phyloP scores from a whole-genome alignment of 1,140 invertebrate genomes.

The Leptoteleia sp. region DNA sequence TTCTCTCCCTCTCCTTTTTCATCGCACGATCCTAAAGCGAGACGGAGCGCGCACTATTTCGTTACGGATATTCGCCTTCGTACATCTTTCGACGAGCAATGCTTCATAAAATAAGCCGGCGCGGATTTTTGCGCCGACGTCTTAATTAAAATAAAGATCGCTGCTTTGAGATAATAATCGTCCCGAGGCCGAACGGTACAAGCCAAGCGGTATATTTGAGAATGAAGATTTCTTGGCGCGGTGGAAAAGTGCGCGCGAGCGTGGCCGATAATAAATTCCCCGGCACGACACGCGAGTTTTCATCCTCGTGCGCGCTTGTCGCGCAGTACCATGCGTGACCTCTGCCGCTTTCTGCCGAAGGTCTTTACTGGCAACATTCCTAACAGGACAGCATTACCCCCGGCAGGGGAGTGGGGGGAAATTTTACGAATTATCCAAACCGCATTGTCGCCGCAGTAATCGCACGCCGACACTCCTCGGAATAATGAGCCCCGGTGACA shows the following conservation, averaged over 20 bases:
- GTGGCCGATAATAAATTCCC: slow-evolving; percentile 64
- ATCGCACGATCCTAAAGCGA: neutral
- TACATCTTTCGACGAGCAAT: slow-evolving; percentile 37
- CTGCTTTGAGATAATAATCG: slow-evolving; percentile 56
- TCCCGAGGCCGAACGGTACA: slow-evolving; percentile 52
- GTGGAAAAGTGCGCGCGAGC: slow-evolving; percentile 55
- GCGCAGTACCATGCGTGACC: slow-evolving; percentile 58
- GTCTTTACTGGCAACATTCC: slow-evolving; percentile 63
- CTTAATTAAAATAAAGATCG: slow-evolving; percentile 57
- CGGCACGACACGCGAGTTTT: slow-evolving; percentile 62
- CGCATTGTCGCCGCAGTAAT: slow-evolving; percentile 41
- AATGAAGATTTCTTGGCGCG: slow-evolving; percentile 60
- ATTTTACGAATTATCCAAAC: slow-evolving; percentile 50
- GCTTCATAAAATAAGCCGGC: slow-evolving; percentile 48
- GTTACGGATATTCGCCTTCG: slow-evolving; percentile 28
- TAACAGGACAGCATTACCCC: slow-evolving; percentile 58
- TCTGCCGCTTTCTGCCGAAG: slow-evolving; percentile 58
- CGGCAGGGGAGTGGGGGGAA: slow-evolving; percentile 38
- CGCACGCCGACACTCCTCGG: slow-evolving; percentile 2
- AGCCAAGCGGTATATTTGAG: slow-evolving; percentile 44
- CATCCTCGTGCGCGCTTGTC: slow-evolving; percentile 54
- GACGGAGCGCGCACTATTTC: slow-evolving; percentile 17
- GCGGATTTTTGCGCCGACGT: slow-evolving; percentile 34
- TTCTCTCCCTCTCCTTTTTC: neutral
- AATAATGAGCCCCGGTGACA: too few relatives aligned